Percentiles rank a stretch among this genome's conserved stretches.
phyloP scores from a whole-genome alignment of 2,113 vertebrate species.

The Baryphthengus martii region DNA sequence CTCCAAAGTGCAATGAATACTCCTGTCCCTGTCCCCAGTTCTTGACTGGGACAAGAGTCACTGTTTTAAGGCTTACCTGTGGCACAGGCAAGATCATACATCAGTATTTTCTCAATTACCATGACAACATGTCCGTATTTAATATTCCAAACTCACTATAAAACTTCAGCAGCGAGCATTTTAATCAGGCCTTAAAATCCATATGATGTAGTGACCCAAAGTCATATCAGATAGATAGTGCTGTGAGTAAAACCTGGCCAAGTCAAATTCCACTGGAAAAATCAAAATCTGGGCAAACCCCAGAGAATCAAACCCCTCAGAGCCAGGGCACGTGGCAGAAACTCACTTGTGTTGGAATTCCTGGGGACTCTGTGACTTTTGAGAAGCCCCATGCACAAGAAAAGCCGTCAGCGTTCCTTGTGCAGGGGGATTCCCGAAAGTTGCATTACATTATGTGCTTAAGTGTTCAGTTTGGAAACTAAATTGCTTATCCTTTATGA shows the following conservation, averaged over 20 bases:
- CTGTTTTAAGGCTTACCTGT: background rate
- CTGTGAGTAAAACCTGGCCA: background rate
- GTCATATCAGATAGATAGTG: background rate
- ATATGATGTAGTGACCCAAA: background rate
- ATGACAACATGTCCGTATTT: background rate
- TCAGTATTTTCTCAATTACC: background rate
- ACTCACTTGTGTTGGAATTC: accelerated
- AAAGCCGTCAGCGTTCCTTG: background rate
- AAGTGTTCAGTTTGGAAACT: background rate
- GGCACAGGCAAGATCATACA: background rate
- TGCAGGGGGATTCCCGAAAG: background rate
- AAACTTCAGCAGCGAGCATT: background rate
- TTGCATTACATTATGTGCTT: accelerated
- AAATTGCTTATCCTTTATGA: background rate
- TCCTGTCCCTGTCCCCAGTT: background rate
- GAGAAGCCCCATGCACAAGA: too few species aligned
- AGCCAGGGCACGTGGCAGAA: too few species aligned
- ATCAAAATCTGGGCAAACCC: background rate
- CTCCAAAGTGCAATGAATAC: background rate
- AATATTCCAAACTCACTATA: background rate
- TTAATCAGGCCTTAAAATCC: background rate
- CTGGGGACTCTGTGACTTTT: background rate
- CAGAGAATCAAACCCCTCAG: background rate
- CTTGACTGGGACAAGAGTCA: background rate
- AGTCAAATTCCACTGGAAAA: background rate